Percentiles rank a stretch among this genome's conserved stretches.
Conservation (phyloP, 1,140 invertebrate species). For the Orchesella cincta region DNA sequence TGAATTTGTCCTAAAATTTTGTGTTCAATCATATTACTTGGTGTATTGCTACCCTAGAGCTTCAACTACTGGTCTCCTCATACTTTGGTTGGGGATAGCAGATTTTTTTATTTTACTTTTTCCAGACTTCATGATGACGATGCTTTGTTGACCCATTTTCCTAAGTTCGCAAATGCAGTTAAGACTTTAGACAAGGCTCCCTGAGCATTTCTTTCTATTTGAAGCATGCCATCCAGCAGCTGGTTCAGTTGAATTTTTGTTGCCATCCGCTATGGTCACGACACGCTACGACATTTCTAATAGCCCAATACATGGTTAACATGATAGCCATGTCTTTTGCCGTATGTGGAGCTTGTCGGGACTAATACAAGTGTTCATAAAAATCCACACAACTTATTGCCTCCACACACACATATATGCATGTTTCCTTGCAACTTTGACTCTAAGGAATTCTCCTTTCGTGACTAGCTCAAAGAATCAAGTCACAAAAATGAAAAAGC, state of each 20-base stretch:
- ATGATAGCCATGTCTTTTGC: neutral
- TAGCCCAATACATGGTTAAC: neutral
- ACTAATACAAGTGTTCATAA: conserved; percentile 3
- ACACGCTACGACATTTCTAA: neutral
- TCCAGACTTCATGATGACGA: neutral
- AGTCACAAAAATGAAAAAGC: neutral
- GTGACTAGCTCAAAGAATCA: neutral
- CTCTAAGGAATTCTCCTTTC: neutral
- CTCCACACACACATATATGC: neutral
- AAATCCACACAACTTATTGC: conserved; percentile 7
- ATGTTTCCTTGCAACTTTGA: neutral
- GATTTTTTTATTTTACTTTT: neutral
- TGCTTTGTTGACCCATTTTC: neutral
- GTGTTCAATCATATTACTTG: no score
- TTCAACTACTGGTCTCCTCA: no score
- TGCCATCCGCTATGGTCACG: neutral
- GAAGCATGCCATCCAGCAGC: neutral
- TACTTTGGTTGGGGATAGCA: no score
- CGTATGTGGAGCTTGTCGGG: neutral
- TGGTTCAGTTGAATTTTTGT: neutral
- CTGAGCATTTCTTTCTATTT: neutral
- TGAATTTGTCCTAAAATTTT: no score
- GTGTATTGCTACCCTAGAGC: no score
- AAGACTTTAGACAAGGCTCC: no score
- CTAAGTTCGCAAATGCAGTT: neutral